Evolutionary conservation across 2,113 vertebrate species (phyloP).

Genomic region (Plecturocebus donacophilus): DNA sequence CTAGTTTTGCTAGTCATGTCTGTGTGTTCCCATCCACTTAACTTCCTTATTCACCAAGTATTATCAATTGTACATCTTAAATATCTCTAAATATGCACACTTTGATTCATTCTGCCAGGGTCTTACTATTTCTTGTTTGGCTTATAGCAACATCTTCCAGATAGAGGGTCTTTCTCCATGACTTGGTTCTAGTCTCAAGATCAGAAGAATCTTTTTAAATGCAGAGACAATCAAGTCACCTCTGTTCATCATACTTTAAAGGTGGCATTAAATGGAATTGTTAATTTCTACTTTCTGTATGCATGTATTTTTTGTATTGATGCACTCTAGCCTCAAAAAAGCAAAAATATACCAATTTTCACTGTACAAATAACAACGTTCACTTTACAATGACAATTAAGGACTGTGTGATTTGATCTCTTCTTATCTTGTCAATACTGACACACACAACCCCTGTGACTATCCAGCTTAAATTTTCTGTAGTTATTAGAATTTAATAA

Average conservation of each 20-base stretch:
- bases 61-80: neutral
- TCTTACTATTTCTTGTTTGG: neutral
- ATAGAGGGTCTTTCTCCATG: neutral
- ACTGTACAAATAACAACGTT: neutral
- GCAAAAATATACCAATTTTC: neutral
- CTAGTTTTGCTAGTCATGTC: neutral
- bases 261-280: neutral
- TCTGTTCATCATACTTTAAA: neutral
- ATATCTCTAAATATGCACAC: neutral
- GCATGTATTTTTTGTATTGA: neutral
- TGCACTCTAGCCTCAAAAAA: neutral
- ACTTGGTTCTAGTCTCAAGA: neutral
- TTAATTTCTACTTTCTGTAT: neutral
- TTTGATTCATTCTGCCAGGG: neutral
- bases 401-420: neutral
- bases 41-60: neutral
- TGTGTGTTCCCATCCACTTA: neutral
- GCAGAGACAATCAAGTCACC: neutral
- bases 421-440: neutral
- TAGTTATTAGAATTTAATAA: neutral
- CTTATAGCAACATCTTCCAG: neutral
- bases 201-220: neutral
- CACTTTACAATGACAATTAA: neutral
- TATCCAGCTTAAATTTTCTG: neutral
- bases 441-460: neutral